A percentile compares a stretch with the other conserved stretches of the same genome.
phyloP scores from a whole-genome alignment of 1,140 invertebrate species.

The Eulimnadia texana region DNA sequence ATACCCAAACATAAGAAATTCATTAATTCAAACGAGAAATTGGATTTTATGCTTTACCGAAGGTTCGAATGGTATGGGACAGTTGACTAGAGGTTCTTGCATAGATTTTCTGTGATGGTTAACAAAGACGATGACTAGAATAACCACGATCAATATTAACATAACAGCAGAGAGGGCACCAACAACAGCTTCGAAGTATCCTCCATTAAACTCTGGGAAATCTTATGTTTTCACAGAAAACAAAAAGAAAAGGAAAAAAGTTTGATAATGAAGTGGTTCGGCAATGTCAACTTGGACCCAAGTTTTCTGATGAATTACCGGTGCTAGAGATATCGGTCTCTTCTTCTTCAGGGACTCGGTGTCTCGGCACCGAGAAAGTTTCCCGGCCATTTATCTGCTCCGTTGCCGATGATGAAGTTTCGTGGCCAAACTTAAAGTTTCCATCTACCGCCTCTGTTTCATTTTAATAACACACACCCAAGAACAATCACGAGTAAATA shows the following conservation, averaged over 20 bases:
- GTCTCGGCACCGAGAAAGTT: neutral
- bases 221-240: neutral
- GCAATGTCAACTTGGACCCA: too few species aligned
- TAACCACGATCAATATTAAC: constrained; percentile 45
- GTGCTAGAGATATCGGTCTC: neutral
- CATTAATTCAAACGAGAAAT: too few species aligned
- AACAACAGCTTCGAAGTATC: constrained; percentile 53
- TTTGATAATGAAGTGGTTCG: neutral
- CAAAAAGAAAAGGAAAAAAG: neutral
- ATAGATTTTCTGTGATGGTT: constrained; percentile 42
- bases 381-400: neutral
- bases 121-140: constrained; percentile 47
- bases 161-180: constrained; percentile 55
- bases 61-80: neutral
- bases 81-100: constrained; percentile 25
- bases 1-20: too few species aligned
- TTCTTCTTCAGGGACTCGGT: too few species aligned
- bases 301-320: neutral
- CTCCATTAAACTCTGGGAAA: constrained; percentile 17
- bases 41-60: neutral
- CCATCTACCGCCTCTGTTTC: neutral
- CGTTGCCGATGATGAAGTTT: neutral
- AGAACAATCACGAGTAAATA: neutral
- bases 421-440: too few species aligned
- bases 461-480: neutral